Evolutionary conservation across 2,797 vertebrate genomes (phyloP).

Genomic region (Tachyglossus aculeatus): DNA sequence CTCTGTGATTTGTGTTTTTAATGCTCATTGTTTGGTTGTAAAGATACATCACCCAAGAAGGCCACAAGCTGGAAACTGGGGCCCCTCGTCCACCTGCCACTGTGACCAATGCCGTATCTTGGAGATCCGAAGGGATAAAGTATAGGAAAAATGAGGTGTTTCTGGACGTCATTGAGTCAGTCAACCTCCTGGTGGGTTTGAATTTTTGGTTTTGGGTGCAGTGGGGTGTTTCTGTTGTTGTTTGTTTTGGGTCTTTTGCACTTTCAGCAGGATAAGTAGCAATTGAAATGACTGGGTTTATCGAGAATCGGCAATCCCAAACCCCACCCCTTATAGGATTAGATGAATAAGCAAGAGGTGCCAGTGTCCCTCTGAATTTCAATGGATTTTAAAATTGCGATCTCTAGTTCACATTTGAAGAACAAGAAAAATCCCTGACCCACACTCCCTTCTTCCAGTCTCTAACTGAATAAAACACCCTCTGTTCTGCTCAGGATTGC

Average conservation of each 20-base stretch:
- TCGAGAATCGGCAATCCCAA: too few species aligned
- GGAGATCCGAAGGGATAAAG: slow-evolving; percentile 91
- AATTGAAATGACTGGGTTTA: too few species aligned
- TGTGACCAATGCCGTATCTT: slow-evolving; percentile 89
- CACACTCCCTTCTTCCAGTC: background rate
- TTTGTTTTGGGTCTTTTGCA: too few species aligned
- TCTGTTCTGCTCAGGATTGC: background rate
- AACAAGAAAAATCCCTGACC: background rate
- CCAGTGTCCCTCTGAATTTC: too few species aligned
- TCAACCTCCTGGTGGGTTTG: slow-evolving; percentile 91
- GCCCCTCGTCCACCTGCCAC: slow-evolving; percentile 94
- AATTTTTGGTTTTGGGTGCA: too few species aligned
- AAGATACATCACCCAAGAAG: slow-evolving; percentile 98
- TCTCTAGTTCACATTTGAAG: background rate
- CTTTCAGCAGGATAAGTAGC: too few species aligned
- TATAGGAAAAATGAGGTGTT: slow-evolving; percentile 92
- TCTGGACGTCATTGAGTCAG: slow-evolving; percentile 98
- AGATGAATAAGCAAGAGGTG: too few species aligned
- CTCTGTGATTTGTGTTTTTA: background rate
- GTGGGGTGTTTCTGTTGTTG: too few species aligned
- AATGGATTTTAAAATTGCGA: too few species aligned
- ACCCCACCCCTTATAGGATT: too few species aligned
- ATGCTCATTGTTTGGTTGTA: background rate
- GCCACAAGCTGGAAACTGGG: slow-evolving; percentile 96
- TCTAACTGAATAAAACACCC: background rate